Evolutionary conservation across 1,140 invertebrate species (phyloP), one percentile per base, ranked within the genome.

Genomic region (Chrysopa pallens): DNA sequence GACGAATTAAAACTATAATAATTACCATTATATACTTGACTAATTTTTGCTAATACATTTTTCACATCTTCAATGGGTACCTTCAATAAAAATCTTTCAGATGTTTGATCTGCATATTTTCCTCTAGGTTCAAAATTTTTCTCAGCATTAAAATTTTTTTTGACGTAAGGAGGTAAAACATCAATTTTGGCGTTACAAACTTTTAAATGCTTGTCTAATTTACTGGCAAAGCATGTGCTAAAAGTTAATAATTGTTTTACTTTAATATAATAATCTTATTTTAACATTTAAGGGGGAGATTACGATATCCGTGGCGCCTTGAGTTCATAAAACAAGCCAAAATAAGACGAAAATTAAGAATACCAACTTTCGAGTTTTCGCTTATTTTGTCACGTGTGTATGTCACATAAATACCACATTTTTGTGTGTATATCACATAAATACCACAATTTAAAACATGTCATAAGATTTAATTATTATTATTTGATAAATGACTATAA

Each of bases 211-310:
- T 78, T 78, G 27, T 69, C 48, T 40, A 88, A 56, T 49, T 76
- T 79, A 13, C 72, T 71, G 37, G 73, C 69, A 58, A 75, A 86
- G 49, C 81, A 81, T 1, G 84, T 80, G 50, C 75, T 79, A 51
- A 13, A 63, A 68, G 60, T 23, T 45, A 48, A 48, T 42, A 17
- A 50, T 39, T n/a, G 40, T 46, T 3, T 29, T 43, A 45, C 43
- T 12, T 45, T 42, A 52, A 45, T 44, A 50, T 48, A 48, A 40
- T 45, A 42, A 15, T 37, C 42, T 36, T 42, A 42, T 37, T 38
- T 43, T n/a, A n/a, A n/a, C n/a, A n/a, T n/a, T n/a, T n/a, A n/a
- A n/a, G n/a, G n/a, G n/a, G n/a, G n/a, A n/a, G n/a, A n/a, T n/a
- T n/a, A n/a, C n/a, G n/a, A n/a, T n/a, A n/a, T n/a, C n/a, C n/a